Evolutionary conservation across 2,888 invertebrate genomes (phyloP), one percentile per base, ranked within the genome.

Genomic region (Allophyes oxyacanthae): DNA sequence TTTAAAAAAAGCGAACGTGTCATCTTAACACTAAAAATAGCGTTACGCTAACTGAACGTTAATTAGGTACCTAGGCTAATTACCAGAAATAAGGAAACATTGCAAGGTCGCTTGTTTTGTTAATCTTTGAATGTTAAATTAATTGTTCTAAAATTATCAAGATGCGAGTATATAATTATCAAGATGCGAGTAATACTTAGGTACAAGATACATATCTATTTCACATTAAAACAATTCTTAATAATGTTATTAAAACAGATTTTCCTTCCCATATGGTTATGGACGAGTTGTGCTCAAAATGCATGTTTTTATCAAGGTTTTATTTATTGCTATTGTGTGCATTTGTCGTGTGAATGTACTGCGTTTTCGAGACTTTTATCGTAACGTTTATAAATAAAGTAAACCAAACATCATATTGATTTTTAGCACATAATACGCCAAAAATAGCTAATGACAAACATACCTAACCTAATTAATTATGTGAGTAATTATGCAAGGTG

Each of bases 11-110:
- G 20, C 28, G 5, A 48, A 59, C 28, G 49, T 74, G 69, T 69
- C 73, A 74, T 66, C 55, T 59, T 56, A 15, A 46, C 30, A 51
- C 14, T 46, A 38, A 25, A 53, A 61, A 67, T 55, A 44, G 36
- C 72, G 64, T 62, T 44, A 74, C 52, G 59, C 59, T 59, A 38
- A 52, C 52, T 40, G 46, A 57, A 51, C 44, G 32, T 59, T 74
- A 75, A 74, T 74, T 74, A 75, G 15, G 38, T 44, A 61, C 45
- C 43, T 52, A 72, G 33, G 55, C 56, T 78, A 82, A 82, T 82
- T 81, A 81, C 59, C 59, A 30, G 67, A 64, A 53, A 70, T 62
- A 69, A 75, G 80, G 80, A 79, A 79, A 74, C 77, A 69, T 64
- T 34, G 43, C 83, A 80, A 82, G 83, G 82, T 67, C 79, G 59